Evolutionary conservation across 2,113 vertebrate genomes (phyloP), one percentile per base, ranked within the genome.

Genomic region (Halcyon malimbica): DNA sequence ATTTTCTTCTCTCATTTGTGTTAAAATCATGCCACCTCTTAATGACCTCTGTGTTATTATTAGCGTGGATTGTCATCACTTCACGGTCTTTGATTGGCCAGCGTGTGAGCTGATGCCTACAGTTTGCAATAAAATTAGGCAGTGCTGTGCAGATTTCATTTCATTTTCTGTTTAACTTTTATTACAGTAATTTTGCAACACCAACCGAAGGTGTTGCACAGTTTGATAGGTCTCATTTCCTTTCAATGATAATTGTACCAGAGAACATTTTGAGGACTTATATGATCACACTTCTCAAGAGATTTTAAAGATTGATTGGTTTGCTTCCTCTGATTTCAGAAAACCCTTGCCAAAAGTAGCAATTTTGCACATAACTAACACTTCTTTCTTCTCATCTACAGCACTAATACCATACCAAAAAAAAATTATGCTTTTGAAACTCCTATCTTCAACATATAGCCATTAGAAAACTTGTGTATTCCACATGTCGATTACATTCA

Each of bases 201-300:
- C 68, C 46, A 87, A 7, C 73, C 64, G 65, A 78, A 94, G 81
- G 28, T 89, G 64, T 89, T 84, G 73, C 56, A 69, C 80, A 93
- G 87, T 91, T 93, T 81, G 87, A 92, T 70, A 94, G 59, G 46
- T 89, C 87, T 86, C 50, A 68, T 91, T 93, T 89, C 19, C 62
- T 93, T 93, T 82, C 83, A 70, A 7, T 81, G 37, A 37, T 84
- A 87, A 91, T 89, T 87, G 64, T 74, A 89, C 46, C 64, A 70
- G 21, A 78, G 69, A 93, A 89, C 5, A 16, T 81, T 93, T 54
- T 37, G 31, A 93, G 54, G 80, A 88, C 64, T 83, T 77, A 77
- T 13, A 77, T 3, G 3, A 80, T 62, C 50, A 48, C 25, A 10
- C 8, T 87, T 80, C 73, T 87, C 64, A 81, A 57, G 80, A 46